phyloP scores from a whole-genome alignment of 2,113 vertebrate genomes.

The Alligator sinensis region DNA sequence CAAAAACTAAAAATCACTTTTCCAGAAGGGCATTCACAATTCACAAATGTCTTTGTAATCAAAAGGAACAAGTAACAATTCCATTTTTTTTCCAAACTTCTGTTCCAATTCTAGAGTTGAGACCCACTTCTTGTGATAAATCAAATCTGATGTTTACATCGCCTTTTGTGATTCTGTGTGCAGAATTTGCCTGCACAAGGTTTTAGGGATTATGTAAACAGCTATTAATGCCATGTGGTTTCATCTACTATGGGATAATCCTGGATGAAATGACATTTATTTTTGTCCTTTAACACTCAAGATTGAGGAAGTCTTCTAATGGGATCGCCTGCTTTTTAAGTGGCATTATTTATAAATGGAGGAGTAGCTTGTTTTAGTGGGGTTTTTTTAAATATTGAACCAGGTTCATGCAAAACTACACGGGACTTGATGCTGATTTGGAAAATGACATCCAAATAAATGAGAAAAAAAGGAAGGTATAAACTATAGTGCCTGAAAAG shows the following conservation, averaged over 20 bases:
- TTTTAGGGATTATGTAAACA: conserved; percentile 59
- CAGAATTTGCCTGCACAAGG: conserved; percentile 14
- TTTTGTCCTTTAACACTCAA: conserved; percentile 11
- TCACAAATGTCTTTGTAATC: background rate
- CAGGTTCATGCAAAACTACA: background rate
- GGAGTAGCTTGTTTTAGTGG: background rate
- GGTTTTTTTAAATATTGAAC: conserved; percentile 18
- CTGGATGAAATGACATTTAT: conserved; percentile 48
- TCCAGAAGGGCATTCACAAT: background rate
- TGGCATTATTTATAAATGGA: conserved; percentile 6
- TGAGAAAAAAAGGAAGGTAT: background rate
- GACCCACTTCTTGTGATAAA: background rate
- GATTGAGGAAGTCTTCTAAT: conserved; percentile 30
- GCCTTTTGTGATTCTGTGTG: conserved; percentile 19
- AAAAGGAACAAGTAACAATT: background rate
- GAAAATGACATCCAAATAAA: background rate
- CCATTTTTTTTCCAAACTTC: background rate
- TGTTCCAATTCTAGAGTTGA: background rate
- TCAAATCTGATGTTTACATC: background rate
- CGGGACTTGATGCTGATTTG: background rate
- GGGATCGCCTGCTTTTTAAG: conserved; percentile 12
- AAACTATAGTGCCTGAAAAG: background rate
- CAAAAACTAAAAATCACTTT: conserved; percentile 23
- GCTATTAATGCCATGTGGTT: conserved; percentile 37
- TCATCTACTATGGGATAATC: conserved; percentile 41